Evolutionary conservation across 2,797 vertebrate species (phyloP), one percentile per base, ranked within the genome.

Genomic region (Ispidina picta): DNA sequence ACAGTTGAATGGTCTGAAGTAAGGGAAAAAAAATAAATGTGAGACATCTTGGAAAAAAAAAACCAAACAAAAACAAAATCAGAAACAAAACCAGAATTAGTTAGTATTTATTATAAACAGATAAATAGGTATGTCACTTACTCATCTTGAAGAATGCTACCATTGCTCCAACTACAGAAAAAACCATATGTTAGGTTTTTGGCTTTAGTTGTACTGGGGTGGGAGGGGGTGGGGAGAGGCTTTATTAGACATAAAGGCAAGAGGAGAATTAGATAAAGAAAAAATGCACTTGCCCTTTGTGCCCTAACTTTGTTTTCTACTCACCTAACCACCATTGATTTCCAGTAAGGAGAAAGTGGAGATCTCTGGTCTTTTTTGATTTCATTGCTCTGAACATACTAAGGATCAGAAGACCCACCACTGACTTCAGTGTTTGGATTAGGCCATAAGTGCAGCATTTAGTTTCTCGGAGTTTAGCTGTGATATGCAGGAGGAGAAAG

Each of bases 221-320:
- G 2, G 4, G 2, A 1, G 5, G 18, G 2, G 37, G 2, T 4
- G 2, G 1, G 5, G 1, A 5, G 10, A 69, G 29, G 74, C 72
- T 84, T 90, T 28, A 83, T 87, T 86, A 94, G 65, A 90, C 86
- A 95, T 80, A 93, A 95, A 93, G 48, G 48, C 29, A 63, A 90
- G 52, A 86, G 54, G 31, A 92, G 86, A 96, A 96, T 92, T 91
- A 92, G 19, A 54, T 75, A 59, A 95, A 92, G 65, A 74, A 92
- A 78, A 89, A 93, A 92, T 55, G 15, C 46, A 59, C 35, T 79
- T 89, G 83, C n/a, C 44, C 49, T 77, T 89, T 56, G 63, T 70
- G 29, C 59, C 80, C 59, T 85, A 92, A 92, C 59, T 93, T 81
- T 52, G 54, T 89, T 91, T 91, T 69, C 76, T 83, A 59, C 31